phyloP scores from a whole-genome alignment of 1,140 invertebrate species.

The Chionoecetes opilio region DNA sequence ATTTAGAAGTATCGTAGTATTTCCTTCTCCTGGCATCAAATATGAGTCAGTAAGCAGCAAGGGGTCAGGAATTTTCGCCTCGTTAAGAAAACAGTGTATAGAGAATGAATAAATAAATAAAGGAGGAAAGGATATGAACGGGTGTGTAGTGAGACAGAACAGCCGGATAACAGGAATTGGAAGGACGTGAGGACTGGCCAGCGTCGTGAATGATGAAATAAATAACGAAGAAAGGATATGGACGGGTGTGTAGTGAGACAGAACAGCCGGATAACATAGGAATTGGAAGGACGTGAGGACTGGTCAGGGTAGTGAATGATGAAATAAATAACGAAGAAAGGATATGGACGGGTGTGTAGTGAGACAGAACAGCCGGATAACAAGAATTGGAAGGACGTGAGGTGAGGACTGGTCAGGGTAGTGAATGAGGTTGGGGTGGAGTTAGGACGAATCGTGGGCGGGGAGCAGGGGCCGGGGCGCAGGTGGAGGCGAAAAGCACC shows the following conservation, averaged over 20 bases:
- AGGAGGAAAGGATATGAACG: neutral
- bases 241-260: neutral
- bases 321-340: too few species aligned
- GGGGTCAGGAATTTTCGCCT: too few species aligned
- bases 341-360: neutral
- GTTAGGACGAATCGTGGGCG: slow-evolving; percentile 10
- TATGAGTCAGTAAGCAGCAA: too few species aligned
- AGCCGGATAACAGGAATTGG: neutral
- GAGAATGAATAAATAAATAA: neutral
- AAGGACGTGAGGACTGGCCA: neutral
- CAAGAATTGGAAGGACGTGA: neutral
- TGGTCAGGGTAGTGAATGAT: neutral
- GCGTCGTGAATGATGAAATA: neutral
- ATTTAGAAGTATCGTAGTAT: too few species aligned
- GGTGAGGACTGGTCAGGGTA: neutral
- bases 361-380: neutral
- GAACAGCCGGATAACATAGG: neutral
- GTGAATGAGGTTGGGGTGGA: neutral
- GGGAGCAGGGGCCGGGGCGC: slow-evolving; percentile 23
- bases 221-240: too few species aligned
- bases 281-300: neutral
- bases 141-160: neutral
- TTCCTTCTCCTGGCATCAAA: too few species aligned
- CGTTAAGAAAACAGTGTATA: neutral
- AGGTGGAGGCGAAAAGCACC: slow-evolving; percentile 74